Evolutionary conservation across 2,797 vertebrate species (phyloP).

Genomic region (Xerus rutilus): DNA sequence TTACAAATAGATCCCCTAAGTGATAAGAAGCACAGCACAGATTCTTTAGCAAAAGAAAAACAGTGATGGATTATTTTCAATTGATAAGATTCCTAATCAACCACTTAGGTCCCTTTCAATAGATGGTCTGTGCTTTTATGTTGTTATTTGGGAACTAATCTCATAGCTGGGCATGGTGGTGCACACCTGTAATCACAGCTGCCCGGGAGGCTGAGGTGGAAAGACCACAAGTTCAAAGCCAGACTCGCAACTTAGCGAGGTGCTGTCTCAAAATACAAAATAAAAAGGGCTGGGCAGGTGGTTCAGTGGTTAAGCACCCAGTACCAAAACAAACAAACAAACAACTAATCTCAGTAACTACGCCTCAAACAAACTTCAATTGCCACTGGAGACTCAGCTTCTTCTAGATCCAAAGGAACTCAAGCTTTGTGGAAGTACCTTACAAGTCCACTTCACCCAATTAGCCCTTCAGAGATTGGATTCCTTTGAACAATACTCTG

Average conservation of each 20-base stretch:
- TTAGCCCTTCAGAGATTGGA: neutral
- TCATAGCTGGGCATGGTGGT: too few species aligned
- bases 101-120: neutral
- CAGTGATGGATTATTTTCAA: too few species aligned
- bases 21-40: too few species aligned
- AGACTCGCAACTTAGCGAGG: too few species aligned
- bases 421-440: neutral
- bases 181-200: too few species aligned
- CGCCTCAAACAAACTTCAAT: neutral
- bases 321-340: too few species aligned
- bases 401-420: neutral
- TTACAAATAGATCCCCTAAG: too few species aligned
- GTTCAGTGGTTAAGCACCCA: too few species aligned
- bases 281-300: too few species aligned
- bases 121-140: neutral
- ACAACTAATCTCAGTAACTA: neutral
- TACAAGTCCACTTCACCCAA: neutral
- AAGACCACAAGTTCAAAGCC: too few species aligned
- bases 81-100: neutral
- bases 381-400: neutral
- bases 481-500: constrained; percentile 30
- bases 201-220: too few species aligned
- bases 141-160: neutral
- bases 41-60: neutral
- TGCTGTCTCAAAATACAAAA: too few species aligned